Percentiles rank a stretch among this genome's conserved stretches.
phyloP scores from a whole-genome alignment of 2,113 vertebrate genomes.

The Siniperca knerii region DNA sequence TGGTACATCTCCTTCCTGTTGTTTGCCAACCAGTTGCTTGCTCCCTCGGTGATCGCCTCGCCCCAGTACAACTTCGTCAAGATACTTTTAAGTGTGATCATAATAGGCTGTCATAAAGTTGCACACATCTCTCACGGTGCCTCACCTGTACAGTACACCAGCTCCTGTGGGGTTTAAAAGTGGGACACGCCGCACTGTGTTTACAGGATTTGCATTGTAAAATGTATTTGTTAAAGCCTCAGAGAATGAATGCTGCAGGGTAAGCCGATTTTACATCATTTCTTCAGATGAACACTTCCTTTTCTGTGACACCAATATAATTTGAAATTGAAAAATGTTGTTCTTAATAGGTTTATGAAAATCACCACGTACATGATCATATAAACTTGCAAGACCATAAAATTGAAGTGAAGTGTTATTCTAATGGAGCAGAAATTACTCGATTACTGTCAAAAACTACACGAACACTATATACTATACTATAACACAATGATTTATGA shows the following conservation, averaged over 20 bases:
- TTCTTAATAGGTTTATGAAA: background rate
- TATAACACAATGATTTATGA: background rate
- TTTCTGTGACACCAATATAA: background rate
- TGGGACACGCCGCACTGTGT: background rate
- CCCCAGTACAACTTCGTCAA: conserved; percentile 6
- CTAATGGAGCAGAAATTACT: background rate
- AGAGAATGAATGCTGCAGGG: background rate
- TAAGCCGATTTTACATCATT: background rate
- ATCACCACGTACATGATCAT: background rate
- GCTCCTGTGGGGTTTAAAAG: conserved; percentile 7
- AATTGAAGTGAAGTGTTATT: background rate
- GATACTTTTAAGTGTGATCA: background rate
- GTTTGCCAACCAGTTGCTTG: conserved; percentile 27
- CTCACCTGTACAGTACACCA: background rate
- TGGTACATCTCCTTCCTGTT: conserved; percentile 26
- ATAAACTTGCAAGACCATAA: background rate
- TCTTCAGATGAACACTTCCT: background rate
- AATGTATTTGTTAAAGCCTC: background rate
- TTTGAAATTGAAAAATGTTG: background rate
- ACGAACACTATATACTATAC: background rate
- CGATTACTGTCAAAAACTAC: background rate
- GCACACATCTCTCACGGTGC: background rate
- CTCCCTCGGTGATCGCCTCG: conserved; percentile 23
- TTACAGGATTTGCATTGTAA: background rate
- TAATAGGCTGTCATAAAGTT: background rate